Evolutionary conservation across 1,140 invertebrate genomes (phyloP).

Genomic region (Holotrichia oblita): DNA sequence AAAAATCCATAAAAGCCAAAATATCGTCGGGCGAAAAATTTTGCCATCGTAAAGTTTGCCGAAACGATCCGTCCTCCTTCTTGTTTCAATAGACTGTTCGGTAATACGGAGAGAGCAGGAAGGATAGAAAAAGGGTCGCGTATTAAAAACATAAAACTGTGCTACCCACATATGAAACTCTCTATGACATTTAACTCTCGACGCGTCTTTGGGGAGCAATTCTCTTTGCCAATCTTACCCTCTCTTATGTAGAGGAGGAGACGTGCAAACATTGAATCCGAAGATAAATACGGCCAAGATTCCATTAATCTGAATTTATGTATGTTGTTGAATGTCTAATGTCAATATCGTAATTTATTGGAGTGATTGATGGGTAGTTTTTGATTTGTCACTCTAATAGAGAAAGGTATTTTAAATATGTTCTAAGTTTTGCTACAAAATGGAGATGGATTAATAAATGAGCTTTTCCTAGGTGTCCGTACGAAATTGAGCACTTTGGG

Average conservation of each 20-base stretch:
- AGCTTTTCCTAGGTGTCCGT: no score
- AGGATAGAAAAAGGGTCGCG: slow-evolving; percentile 25
- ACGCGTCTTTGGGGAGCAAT: slow-evolving; percentile 25
- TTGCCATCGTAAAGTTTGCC: slow-evolving; percentile 23
- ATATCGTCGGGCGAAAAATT: slow-evolving; percentile 36
- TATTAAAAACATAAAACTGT: slow-evolving; percentile 40
- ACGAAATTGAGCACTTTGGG: no score
- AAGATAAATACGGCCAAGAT: slow-evolving; percentile 15
- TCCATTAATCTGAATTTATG: slow-evolving; percentile 27
- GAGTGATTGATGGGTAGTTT: no score
- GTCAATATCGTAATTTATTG: not conserved
- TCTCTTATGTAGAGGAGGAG: slow-evolving; percentile 23
- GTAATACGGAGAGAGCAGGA: not conserved
- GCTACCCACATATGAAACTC: slow-evolving; percentile 41
- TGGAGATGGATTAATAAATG: no score
- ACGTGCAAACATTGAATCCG: slow-evolving; percentile 10
- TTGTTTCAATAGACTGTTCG: not conserved
- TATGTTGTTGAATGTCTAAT: not conserved
- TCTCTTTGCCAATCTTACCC: slow-evolving; percentile 35
- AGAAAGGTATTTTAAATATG: no score
- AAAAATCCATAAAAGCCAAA: slow-evolving; percentile 39
- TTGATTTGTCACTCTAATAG: no score
- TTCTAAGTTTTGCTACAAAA: no score
- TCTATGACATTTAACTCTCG: slow-evolving; percentile 40
- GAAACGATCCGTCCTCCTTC: not conserved